Conservation (phyloP, 2,113 vertebrate genomes). For the Triplophysa siluroides region DNA sequence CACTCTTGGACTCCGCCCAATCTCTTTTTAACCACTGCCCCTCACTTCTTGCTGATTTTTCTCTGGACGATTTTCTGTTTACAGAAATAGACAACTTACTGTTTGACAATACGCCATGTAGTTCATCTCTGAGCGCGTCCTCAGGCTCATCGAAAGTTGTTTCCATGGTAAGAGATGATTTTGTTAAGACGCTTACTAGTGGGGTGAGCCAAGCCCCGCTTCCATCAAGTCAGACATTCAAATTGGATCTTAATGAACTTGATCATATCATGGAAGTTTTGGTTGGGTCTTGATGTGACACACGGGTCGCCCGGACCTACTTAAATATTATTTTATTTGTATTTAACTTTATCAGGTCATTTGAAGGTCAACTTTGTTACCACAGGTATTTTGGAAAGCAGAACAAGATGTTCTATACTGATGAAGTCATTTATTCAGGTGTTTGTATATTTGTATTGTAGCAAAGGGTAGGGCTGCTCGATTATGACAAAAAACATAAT, state of each 20-base stretch:
- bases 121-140: slow-evolving; percentile 63
- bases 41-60: slow-evolving; percentile 85
- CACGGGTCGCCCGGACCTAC: no score
- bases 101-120: slow-evolving; percentile 87
- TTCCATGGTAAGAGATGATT: slow-evolving; percentile 83
- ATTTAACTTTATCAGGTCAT: neutral
- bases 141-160: slow-evolving; percentile 78
- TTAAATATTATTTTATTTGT: no score
- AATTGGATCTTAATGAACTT: slow-evolving; percentile 90
- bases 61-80: slow-evolving; percentile 88
- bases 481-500: no score
- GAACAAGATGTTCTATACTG: neutral
- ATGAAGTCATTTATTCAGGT: slow-evolving; percentile 19
- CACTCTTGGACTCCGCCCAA: slow-evolving; percentile 74
- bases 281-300: slow-evolving; percentile 80
- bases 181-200: slow-evolving; percentile 83
- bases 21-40: slow-evolving; percentile 71
- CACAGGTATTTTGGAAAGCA: neutral
- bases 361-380: neutral
- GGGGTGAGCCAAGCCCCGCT: slow-evolving; percentile 15
- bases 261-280: slow-evolving; percentile 96
- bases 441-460: slow-evolving; percentile 16
- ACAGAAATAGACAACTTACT: slow-evolving; percentile 91
- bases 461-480: no score
- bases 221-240: slow-evolving; percentile 86